Percentiles rank a stretch among this genome's conserved stretches.
phyloP scores from a whole-genome alignment of 2,113 vertebrate genomes.

The Austrofundulus limnaeus region DNA sequence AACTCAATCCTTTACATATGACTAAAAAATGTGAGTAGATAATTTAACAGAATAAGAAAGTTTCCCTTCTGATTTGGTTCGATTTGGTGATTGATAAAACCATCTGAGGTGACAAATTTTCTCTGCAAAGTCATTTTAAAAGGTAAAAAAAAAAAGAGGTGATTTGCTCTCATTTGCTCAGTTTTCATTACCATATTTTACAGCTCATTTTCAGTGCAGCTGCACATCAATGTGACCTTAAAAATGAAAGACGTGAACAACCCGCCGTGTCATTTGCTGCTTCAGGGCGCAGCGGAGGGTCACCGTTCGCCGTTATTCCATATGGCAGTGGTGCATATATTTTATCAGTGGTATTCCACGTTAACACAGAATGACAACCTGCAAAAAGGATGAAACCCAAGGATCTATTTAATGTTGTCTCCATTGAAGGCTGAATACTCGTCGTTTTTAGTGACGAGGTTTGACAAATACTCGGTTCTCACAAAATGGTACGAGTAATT shows the following conservation, averaged over 20 bases:
- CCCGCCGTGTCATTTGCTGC: conserved; percentile 48
- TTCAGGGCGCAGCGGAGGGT: conserved; percentile 27
- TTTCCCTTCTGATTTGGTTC: neutral
- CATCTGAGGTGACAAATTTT: neutral
- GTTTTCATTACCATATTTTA: conserved; percentile 7
- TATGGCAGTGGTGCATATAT: conserved; percentile 36
- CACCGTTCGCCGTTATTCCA: conserved; percentile 30
- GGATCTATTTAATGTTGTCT: conserved; percentile 38
- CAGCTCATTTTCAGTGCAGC: conserved; percentile 25
- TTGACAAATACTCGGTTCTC: conserved; percentile 33
- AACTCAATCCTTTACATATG: neutral
- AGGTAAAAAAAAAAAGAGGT: neutral
- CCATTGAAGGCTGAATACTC: conserved; percentile 51
- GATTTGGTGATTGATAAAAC: neutral
- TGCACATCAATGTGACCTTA: conserved; percentile 50
- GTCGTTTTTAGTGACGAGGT: conserved; percentile 39
- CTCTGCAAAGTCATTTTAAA: neutral
- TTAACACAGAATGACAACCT: conserved; percentile 34
- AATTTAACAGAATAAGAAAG: neutral
- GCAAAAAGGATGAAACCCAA: conserved; percentile 8
- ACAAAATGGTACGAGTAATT: conserved; percentile 16
- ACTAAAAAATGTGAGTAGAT: neutral
- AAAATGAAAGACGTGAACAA: conserved; percentile 30
- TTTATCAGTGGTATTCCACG: conserved; percentile 56
- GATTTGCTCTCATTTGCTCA: neutral